A percentile compares a stretch with the other conserved stretches of the same genome.
These are phyloP conservation scores for Zaprionus camerounensis DNA, from an alignment of 1,140 invertebrate genomes.

Conservation along the genomic window DNA sequence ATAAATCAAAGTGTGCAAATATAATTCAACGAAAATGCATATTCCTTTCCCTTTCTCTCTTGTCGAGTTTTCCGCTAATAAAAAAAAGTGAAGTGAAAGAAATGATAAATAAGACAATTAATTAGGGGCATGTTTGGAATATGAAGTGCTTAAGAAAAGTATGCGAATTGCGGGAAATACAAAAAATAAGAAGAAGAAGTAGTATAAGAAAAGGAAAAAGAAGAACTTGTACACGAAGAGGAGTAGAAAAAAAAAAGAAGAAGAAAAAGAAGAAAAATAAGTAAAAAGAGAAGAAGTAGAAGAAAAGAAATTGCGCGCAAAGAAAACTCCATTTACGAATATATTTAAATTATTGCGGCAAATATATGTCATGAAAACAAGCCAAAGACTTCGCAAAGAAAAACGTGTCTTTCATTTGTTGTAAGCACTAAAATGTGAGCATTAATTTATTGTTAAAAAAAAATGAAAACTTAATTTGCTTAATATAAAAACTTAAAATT, in stretches of 20 bases:
- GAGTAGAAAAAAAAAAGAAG: not conserved
- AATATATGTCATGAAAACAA: not conserved
- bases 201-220: not conserved
- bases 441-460: too few species aligned
- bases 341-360: not conserved
- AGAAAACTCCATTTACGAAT: not conserved
- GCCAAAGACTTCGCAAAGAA: not conserved
- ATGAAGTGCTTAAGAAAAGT: slow-evolving; percentile 10
- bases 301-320: not conserved
- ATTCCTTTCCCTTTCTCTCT: slow-evolving; percentile 10
- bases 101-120: slow-evolving; percentile 53
- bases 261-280: not conserved
- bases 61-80: slow-evolving; percentile 9
- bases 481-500: too few species aligned
- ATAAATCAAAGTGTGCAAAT: slow-evolving; percentile 69
- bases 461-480: too few species aligned
- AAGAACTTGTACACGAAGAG: not conserved
- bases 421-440: too few species aligned
- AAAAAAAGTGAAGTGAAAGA: slow-evolving; percentile 40
- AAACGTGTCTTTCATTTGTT: too few species aligned
- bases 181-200: not conserved
- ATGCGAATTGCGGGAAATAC: slow-evolving; percentile 1
- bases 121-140: slow-evolving; percentile 45
- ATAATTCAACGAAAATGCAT: slow-evolving; percentile 71
- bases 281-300: not conserved